These are phyloP conservation scores for Drosophila ogumai DNA, from an alignment of 1,140 invertebrate species.

Conservation along the genomic window DNA sequence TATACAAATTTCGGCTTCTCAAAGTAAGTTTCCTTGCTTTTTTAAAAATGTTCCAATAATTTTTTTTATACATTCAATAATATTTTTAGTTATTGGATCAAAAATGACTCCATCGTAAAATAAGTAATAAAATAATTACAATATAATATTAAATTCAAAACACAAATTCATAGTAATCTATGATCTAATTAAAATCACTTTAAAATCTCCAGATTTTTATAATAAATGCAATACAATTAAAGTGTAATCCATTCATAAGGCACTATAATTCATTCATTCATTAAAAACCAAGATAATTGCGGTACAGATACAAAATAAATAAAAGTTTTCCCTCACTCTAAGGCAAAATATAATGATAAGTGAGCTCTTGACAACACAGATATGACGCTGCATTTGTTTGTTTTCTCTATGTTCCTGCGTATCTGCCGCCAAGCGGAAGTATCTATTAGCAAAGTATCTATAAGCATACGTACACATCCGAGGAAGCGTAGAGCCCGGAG, in stretches of 20 bases:
- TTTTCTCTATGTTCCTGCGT: not conserved
- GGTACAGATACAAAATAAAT: not conserved
- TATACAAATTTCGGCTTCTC: no score
- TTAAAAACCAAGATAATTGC: not conserved
- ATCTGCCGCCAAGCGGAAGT: constrained; percentile 28
- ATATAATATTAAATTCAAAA: no score
- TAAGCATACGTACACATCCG: constrained; percentile 66
- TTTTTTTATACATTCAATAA: no score
- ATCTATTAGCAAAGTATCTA: constrained; percentile 6
- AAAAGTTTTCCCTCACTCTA: not conserved
- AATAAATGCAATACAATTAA: not conserved
- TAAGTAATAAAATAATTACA: no score
- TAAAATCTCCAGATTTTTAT: not conserved
- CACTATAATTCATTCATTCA: not conserved
- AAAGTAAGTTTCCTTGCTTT: no score
- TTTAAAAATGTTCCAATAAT: no score
- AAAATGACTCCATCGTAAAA: no score
- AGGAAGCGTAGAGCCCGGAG: constrained; percentile 90
- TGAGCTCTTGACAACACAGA: constrained; percentile 1
- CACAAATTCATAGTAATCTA: not conserved
- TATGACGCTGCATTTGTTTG: not conserved
- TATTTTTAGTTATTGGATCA: no score
- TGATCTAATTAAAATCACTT: not conserved
- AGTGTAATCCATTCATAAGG: not conserved
- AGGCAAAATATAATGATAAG: not conserved